Conservation (phyloP, 2,888 invertebrate species). For the Oscheius sp. region DNA sequence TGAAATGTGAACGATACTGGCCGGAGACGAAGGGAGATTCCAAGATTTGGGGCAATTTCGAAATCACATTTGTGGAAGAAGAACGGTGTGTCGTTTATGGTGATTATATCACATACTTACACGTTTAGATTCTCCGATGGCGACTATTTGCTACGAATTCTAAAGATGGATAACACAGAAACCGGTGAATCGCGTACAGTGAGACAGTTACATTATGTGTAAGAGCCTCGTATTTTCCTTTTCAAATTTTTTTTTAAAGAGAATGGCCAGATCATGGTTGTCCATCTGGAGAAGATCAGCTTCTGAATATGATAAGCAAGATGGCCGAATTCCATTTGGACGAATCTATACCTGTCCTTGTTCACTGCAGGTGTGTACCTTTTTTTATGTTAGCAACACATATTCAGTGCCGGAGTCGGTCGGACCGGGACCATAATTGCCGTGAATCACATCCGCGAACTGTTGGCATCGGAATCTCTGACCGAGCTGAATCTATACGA, state of each 20-base stretch:
- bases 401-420: constrained; percentile 66
- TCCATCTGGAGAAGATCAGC: constrained; percentile 61
- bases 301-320: constrained; percentile 65
- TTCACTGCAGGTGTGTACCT: constrained; percentile 65
- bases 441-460: constrained; percentile 61
- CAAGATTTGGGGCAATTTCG: constrained; percentile 56
- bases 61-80: constrained; percentile 56
- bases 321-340: constrained; percentile 54
- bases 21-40: constrained; percentile 52
- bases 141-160: constrained; percentile 55
- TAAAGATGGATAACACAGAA: constrained; percentile 53
- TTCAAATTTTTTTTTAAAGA: constrained; percentile 30
- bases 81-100: constrained; percentile 37
- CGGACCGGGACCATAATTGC: constrained; percentile 70
- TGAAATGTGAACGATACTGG: constrained; percentile 66
- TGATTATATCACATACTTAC: neutral
- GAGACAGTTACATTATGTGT: constrained; percentile 65
- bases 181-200: constrained; percentile 47
- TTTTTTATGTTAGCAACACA: neutral
- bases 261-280: constrained; percentile 72
- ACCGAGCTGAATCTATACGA: constrained; percentile 53
- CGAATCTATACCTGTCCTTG: constrained; percentile 54
- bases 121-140: constrained; percentile 44
- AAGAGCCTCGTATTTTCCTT: neutral
- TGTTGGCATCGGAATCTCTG: constrained; percentile 48